Conservation (phyloP, 2,888 invertebrate genomes). For the Erebia ligea region DNA sequence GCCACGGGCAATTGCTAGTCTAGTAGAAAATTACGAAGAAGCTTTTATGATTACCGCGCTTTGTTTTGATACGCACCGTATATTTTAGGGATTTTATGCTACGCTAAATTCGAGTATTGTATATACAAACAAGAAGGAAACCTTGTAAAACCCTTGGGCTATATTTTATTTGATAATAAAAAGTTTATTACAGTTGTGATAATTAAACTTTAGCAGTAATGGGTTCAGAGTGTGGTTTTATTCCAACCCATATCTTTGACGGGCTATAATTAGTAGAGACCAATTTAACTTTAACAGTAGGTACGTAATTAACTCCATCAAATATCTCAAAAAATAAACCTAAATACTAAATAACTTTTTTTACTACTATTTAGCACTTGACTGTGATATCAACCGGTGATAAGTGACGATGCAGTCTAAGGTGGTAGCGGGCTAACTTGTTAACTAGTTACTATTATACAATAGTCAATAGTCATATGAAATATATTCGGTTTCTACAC, state of each 20-base stretch:
- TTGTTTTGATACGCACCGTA: slow-evolving; percentile 34
- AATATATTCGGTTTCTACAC: too few relatives aligned
- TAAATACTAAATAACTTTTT: too few relatives aligned
- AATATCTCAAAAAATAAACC: too few relatives aligned
- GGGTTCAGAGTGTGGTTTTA: background rate
- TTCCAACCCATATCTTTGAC: background rate
- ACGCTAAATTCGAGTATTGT: slow-evolving; percentile 26
- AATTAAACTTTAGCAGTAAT: slow-evolving; percentile 8
- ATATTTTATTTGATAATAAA: background rate
- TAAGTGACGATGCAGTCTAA: too few relatives aligned
- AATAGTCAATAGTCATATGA: too few relatives aligned
- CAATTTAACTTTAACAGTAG: too few relatives aligned
- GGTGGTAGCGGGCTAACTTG: too few relatives aligned
- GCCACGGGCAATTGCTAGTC: too few relatives aligned
- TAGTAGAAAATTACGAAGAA: slow-evolving; percentile 28
- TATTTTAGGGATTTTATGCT: slow-evolving; percentile 34
- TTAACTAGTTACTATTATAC: too few relatives aligned
- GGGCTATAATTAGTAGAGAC: background rate
- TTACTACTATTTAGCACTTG: too few relatives aligned
- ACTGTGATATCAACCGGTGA: too few relatives aligned
- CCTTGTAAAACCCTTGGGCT: background rate
- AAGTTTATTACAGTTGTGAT: background rate
- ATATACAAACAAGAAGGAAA: background rate
- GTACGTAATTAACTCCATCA: too few relatives aligned
- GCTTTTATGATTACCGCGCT: slow-evolving; percentile 39